Conservation (phyloP, 2,888 invertebrate species). For the Anagyrus pseudococci region DNA sequence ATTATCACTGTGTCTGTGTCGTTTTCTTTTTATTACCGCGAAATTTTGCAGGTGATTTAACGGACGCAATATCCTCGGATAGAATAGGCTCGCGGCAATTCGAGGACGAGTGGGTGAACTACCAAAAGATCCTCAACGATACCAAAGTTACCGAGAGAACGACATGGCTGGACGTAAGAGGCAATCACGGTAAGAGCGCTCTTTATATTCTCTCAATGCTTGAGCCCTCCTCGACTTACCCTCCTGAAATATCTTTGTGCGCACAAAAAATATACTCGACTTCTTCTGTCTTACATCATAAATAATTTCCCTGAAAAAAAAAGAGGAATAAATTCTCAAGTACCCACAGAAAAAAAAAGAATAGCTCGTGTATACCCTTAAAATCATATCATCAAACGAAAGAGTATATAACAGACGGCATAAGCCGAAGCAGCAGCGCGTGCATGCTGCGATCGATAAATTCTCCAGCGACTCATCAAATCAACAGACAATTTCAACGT, state of each 20-base stretch:
- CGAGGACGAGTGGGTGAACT: constrained; percentile 82
- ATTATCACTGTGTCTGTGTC: too few species aligned
- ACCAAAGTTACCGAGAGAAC: constrained; percentile 73
- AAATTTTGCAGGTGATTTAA: constrained; percentile 83
- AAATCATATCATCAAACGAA: too few species aligned
- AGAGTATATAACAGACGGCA: too few species aligned
- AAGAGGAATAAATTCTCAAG: too few species aligned
- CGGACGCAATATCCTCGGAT: constrained; percentile 84
- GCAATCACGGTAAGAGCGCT: constrained; percentile 80
- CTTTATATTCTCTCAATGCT: background rate
- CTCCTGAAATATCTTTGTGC: background rate
- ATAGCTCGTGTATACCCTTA: too few species aligned
- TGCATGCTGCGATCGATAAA: background rate
- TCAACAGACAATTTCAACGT: constrained; percentile 89
- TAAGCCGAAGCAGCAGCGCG: too few species aligned
- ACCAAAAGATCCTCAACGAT: constrained; percentile 73
- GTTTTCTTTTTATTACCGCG: too few species aligned
- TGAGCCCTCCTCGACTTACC: constrained; percentile 3
- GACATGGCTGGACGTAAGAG: constrained; percentile 87
- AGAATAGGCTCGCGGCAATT: constrained; percentile 83
- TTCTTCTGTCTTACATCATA: too few species aligned
- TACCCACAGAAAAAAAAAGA: too few species aligned
- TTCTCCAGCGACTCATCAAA: background rate
- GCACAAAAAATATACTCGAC: too few species aligned
- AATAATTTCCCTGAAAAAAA: too few species aligned